Conservation (phyloP, 1,140 invertebrate species). For the Drosophila varians region DNA sequence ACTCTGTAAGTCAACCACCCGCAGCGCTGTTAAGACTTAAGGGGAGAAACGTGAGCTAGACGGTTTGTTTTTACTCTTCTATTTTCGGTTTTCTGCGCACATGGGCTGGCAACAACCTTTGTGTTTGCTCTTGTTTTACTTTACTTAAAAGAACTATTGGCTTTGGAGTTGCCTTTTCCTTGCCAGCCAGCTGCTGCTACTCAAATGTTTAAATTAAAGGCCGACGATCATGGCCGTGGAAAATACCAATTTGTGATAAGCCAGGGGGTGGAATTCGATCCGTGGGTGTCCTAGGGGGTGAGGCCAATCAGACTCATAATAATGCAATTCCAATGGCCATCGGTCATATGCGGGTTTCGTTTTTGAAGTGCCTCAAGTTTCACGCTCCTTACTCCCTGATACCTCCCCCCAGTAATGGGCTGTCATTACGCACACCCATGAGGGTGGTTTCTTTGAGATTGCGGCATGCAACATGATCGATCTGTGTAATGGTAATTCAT, state of each 20-base stretch:
- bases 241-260: slow-evolving; percentile 43
- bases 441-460: slow-evolving; percentile 46
- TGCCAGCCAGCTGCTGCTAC: slow-evolving; percentile 22
- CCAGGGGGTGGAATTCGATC: slow-evolving; percentile 34
- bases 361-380: slow-evolving; percentile 57
- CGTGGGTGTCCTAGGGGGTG: slow-evolving; percentile 18
- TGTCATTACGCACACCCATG: slow-evolving; percentile 46
- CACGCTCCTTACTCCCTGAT: slow-evolving; percentile 12
- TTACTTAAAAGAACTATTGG: not conserved
- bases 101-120: not conserved
- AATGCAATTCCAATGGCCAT: slow-evolving; percentile 57
- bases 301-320: slow-evolving; percentile 48
- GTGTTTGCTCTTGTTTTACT: slow-evolving; percentile 24
- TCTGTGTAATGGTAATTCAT: slow-evolving; percentile 57
- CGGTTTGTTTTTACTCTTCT: slow-evolving; percentile 18
- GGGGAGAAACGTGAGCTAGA: not conserved
- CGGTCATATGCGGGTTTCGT: slow-evolving; percentile 60
- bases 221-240: slow-evolving; percentile 14
- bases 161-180: too few species aligned
- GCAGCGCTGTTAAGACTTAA: slow-evolving; percentile 57
- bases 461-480: slow-evolving; percentile 75
- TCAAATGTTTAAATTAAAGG: too few species aligned
- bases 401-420: slow-evolving; percentile 52
- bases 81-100: slow-evolving; percentile 17
- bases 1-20: slow-evolving; percentile 39